Percentiles rank a stretch among this genome's conserved stretches.
These are phyloP conservation scores for Muricea muricata DNA, from an alignment of 92 coral and sea anemone genomes.

Conservation along the genomic window DNA sequence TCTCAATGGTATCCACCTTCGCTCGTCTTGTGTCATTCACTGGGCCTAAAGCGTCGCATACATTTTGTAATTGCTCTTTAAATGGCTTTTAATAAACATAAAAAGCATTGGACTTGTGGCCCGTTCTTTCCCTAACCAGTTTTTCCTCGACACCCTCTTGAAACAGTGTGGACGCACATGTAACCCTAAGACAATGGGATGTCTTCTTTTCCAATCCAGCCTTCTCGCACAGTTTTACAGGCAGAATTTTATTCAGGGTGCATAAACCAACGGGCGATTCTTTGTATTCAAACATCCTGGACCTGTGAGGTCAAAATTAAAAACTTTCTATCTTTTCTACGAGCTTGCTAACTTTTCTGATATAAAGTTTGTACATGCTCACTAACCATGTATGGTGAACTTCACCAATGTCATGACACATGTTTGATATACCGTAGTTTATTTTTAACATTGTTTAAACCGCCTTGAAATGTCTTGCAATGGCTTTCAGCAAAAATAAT, in stretches of 20 bases:
- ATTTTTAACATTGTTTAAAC: conserved; percentile 65
- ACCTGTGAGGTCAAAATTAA: conserved; percentile 65
- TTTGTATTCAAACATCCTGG: conserved; percentile 37
- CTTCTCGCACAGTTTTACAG: conserved; percentile 18
- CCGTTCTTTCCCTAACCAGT: conserved; percentile 30
- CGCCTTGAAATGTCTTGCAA: conserved; percentile 64
- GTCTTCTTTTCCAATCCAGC: conserved; percentile 34
- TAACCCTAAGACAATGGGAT: conserved; percentile 29
- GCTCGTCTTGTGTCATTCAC: too few relatives aligned
- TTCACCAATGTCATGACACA: conserved; percentile 64
- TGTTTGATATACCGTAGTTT: conserved; percentile 66
- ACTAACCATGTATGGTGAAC: conserved; percentile 61
- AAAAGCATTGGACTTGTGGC: conserved; percentile 36
- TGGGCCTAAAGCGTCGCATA: too few relatives aligned
- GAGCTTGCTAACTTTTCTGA: conserved; percentile 48
- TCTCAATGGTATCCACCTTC: background rate
- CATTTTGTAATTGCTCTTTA: background rate
- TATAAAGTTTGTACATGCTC: conserved; percentile 52
- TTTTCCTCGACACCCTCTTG: conserved; percentile 14
- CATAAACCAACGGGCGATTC: background rate
- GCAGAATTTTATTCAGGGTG: conserved; percentile 45
- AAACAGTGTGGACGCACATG: conserved; percentile 30
- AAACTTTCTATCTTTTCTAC: conserved; percentile 56
- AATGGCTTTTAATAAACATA: background rate
- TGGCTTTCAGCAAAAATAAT: conserved; percentile 63